A percentile compares a stretch with the other conserved stretches of the same genome.
Evolutionary conservation across 2,888 invertebrate genomes (phyloP).

Genomic region (Eupithecia subumbrata): DNA sequence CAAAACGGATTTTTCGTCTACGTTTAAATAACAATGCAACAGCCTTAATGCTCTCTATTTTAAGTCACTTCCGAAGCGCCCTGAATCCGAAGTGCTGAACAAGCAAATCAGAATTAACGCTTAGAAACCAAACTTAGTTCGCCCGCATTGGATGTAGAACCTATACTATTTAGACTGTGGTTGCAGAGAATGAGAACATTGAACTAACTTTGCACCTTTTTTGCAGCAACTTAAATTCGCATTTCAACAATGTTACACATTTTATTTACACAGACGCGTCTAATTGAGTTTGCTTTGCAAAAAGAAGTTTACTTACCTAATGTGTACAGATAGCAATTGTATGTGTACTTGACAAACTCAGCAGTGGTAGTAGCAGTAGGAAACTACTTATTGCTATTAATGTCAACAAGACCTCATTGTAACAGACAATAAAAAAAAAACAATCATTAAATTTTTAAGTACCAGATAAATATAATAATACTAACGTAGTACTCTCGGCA

Average conservation of each 20-base stretch:
- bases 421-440: too few relatives aligned
- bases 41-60: conserved; percentile 17
- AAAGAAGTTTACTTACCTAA: too few relatives aligned
- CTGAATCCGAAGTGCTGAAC: conserved; percentile 18
- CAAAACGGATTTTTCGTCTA: neutral
- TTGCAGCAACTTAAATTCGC: conserved; percentile 11
- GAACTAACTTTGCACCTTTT: conserved; percentile 1
- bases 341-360: too few relatives aligned
- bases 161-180: conserved; percentile 7
- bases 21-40: neutral
- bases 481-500: too few relatives aligned
- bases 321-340: too few relatives aligned
- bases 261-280: conserved; percentile 5
- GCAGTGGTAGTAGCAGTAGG: too few relatives aligned
- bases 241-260: conserved; percentile 33
- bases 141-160: conserved; percentile 16
- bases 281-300: neutral
- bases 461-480: too few relatives aligned
- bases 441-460: too few relatives aligned
- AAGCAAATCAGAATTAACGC: conserved; percentile 32
- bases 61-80: conserved; percentile 16
- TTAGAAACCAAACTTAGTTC: conserved; percentile 30
- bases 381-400: too few relatives aligned
- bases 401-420: too few relatives aligned
- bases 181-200: conserved; percentile 6